These are phyloP conservation scores for Rhyzopertha dominica DNA, from an alignment of 1,140 invertebrate species.

Conservation along the genomic window DNA sequence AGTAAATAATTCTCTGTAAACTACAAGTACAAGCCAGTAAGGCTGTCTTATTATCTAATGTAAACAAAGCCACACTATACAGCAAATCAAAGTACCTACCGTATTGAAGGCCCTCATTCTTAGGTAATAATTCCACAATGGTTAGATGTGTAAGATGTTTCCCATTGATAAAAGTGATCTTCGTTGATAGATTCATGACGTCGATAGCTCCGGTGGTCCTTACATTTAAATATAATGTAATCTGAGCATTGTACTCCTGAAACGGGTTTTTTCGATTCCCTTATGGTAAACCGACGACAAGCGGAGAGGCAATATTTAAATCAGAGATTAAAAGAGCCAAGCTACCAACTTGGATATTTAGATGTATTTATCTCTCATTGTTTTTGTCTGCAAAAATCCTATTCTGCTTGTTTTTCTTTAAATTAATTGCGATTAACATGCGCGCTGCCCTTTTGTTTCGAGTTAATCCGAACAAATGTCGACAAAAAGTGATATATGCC, in stretches of 20 bases:
- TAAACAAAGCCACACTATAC: too few species aligned
- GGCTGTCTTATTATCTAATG: too few species aligned
- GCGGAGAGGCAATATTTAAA: conserved; percentile 28
- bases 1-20: too few species aligned
- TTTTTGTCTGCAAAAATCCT: conserved; percentile 27
- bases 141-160: too few species aligned
- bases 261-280: conserved; percentile 22
- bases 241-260: conserved; percentile 13
- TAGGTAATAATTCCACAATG: too few species aligned
- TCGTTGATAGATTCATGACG: conserved; percentile 38
- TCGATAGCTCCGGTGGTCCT: conserved; percentile 34
- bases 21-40: too few species aligned
- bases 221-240: conserved; percentile 41
- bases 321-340: conserved; percentile 18
- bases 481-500: too few species aligned
- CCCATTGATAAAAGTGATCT: too few species aligned
- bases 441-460: too few species aligned
- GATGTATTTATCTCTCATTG: conserved; percentile 32
- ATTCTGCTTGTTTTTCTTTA: conserved; percentile 22
- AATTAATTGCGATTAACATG: conserved; percentile 28
- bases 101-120: too few species aligned
- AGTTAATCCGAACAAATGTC: too few species aligned
- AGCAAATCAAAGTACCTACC: too few species aligned
- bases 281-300: conserved; percentile 16
- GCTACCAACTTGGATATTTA: conserved; percentile 25